Evolutionary conservation across 2,888 invertebrate species (phyloP), one percentile per base, ranked within the genome.

Genomic region (Blera fallax): DNA sequence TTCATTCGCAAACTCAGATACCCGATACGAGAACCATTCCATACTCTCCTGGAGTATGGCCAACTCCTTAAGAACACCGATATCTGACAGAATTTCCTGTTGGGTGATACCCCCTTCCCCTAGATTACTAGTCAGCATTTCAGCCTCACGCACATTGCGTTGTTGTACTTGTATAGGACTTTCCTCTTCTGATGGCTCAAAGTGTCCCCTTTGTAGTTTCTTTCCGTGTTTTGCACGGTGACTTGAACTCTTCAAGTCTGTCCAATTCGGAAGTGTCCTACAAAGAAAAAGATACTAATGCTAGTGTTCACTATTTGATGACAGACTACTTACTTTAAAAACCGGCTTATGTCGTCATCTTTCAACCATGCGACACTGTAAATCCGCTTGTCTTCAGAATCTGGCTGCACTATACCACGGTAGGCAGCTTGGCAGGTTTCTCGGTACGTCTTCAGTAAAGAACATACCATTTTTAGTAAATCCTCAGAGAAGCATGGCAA

Each of bases 291-390:
- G 27, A 69, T 21, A 0, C 32, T 21, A 10, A 11, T 43, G 43
- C 1, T 11, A 69, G n/a, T 43, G 1, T n/a, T 45, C 65, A 7
- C 34, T 45, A 54, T 16, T 14, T 27, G 11, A 2, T 2, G 5
- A 70, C 34, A 52, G 70, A 37, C 2, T 54, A 93, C 92, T 88
- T 94, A 95, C 95, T 97, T 97, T 88, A 99, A 94, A 92, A 98
- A 97, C 69, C 98, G 93, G 90, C 96, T 97, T 83, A 99, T 98
- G 90, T 99, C 98, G 89, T 98, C 98, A 92, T 99, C 98, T 88
- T 97, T 97, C 0, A 98, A 94, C 98, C 98, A 97, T 10, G 95
- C 95, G 0, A 97, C 96, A 89, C 96, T 96, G 88, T 96, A 96
- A 78, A 97, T 95, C 82, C 95, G 93, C 88, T 95, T 94, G 89